These are phyloP conservation scores for Iguana delicatissima DNA, from an alignment of 2,797 vertebrate genomes.

Conservation along the genomic window DNA sequence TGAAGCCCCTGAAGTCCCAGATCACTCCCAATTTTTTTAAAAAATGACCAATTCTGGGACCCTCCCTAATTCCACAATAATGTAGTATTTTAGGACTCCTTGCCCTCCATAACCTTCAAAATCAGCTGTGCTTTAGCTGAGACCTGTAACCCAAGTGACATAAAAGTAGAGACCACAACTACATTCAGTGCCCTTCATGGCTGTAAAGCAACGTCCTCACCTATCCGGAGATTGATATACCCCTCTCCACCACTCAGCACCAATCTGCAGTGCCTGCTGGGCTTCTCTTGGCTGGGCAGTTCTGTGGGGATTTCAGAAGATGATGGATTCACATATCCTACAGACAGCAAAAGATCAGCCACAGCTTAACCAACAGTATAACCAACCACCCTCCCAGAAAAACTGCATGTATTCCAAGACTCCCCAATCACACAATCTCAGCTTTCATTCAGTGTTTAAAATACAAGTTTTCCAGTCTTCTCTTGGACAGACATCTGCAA, in stretches of 20 bases:
- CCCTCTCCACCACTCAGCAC: slow-evolving; percentile 90
- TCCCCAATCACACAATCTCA: neutral
- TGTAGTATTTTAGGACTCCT: too few relatives aligned
- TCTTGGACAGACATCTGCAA: neutral
- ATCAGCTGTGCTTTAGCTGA: too few relatives aligned
- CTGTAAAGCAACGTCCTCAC: slow-evolving; percentile 70
- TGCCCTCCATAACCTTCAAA: too few relatives aligned
- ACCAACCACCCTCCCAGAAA: too few relatives aligned
- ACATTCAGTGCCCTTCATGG: too few relatives aligned
- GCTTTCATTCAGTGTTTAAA: neutral
- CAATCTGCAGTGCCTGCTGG: slow-evolving; percentile 60
- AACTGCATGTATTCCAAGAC: neutral
- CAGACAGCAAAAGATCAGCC: neutral
- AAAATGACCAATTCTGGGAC: too few relatives aligned
- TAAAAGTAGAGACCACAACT: too few relatives aligned
- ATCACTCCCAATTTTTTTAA: too few relatives aligned
- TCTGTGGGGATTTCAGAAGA: slow-evolving; percentile 17
- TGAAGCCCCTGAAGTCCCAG: too few relatives aligned
- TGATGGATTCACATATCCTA: slow-evolving; percentile 44
- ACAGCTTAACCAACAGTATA: neutral
- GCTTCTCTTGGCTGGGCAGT: slow-evolving; percentile 9
- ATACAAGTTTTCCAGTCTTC: neutral
- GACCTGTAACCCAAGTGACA: too few relatives aligned
- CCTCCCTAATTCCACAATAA: too few relatives aligned
- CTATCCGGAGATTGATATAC: slow-evolving; percentile 89